phyloP scores from a whole-genome alignment of 1,140 invertebrate species.

The Drosophila miranda region DNA sequence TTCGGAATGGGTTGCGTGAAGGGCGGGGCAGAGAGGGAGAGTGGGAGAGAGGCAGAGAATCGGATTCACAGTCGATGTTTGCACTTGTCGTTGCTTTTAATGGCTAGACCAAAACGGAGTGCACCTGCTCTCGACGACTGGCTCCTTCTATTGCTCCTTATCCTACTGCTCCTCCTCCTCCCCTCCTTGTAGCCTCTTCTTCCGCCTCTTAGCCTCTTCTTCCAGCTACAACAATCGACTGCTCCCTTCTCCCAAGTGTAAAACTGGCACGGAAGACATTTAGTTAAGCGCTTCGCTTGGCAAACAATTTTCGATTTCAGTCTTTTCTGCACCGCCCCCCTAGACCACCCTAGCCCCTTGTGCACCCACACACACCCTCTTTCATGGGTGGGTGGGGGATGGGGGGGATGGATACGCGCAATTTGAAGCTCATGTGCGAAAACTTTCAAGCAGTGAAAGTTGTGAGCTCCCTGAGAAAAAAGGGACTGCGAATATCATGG shows the following conservation, averaged over 20 bases:
- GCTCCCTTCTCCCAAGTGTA: constrained; percentile 51
- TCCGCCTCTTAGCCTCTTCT: not conserved
- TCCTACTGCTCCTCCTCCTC: constrained; percentile 5
- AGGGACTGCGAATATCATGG: constrained; percentile 20
- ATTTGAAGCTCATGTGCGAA: constrained; percentile 74
- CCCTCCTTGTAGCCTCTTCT: too few species aligned
- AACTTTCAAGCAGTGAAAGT: constrained; percentile 71
- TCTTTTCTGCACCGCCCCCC: not conserved
- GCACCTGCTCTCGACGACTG: constrained; percentile 49
- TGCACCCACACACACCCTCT: not conserved
- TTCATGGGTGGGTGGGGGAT: constrained; percentile 35
- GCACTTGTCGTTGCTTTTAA: constrained; percentile 76
- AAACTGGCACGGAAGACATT: constrained; percentile 77
- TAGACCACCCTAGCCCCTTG: too few species aligned
- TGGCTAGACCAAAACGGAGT: constrained; percentile 46
- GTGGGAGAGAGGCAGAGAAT: not conserved
- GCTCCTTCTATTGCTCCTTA: constrained; percentile 14
- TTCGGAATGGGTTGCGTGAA: constrained; percentile 6
- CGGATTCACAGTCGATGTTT: constrained; percentile 33
- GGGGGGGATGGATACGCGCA: constrained; percentile 29
- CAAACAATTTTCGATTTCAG: constrained; percentile 78
- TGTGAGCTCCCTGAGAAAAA: constrained; percentile 29
- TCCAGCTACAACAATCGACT: constrained; percentile 54
- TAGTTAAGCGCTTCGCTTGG: constrained; percentile 77
- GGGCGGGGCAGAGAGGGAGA: not conserved